A percentile compares a stretch with the other conserved stretches of the same genome.
phyloP scores from a whole-genome alignment of 2,888 invertebrate genomes.

The Esperia sulphurella region DNA sequence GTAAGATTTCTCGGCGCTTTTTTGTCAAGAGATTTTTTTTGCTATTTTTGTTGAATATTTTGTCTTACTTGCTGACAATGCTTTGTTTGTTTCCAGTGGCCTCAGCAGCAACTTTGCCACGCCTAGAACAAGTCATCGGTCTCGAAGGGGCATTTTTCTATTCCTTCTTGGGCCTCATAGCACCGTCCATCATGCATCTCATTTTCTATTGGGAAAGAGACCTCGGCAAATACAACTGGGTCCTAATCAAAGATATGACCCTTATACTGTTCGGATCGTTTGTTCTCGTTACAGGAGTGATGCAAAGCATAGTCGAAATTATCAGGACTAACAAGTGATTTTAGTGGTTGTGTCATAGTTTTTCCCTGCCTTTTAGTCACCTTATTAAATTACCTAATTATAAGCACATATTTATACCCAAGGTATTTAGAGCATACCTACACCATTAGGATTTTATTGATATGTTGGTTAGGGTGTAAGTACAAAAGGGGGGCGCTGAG shows the following conservation, averaged over 20 bases:
- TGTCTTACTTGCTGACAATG: too few relatives aligned
- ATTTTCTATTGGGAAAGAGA: conserved; percentile 84
- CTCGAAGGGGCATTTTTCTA: conserved; percentile 81
- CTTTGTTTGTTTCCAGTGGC: conserved; percentile 42
- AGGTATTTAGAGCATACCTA: too few relatives aligned
- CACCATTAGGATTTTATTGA: too few relatives aligned
- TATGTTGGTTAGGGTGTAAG: too few relatives aligned
- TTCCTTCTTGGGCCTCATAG: conserved; percentile 85
- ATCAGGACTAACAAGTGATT: conserved; percentile 17
- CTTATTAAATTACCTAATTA: too few relatives aligned
- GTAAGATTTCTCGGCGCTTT: too few relatives aligned
- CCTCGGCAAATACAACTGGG: conserved; percentile 83
- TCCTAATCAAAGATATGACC: conserved; percentile 82
- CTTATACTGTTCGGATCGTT: conserved; percentile 81
- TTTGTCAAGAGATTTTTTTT: not conserved
- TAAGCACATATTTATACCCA: too few relatives aligned
- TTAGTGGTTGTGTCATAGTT: not conserved
- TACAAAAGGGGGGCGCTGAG: too few relatives aligned
- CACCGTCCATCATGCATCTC: conserved; percentile 86
- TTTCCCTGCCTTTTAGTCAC: too few relatives aligned
- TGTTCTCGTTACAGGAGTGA: conserved; percentile 83
- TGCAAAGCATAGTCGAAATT: conserved; percentile 68
- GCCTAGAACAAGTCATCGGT: conserved; percentile 68
- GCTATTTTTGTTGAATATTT: not conserved
- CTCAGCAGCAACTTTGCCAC: conserved; percentile 61